Evolutionary conservation across 92 coral and sea anemone genomes (phyloP).

Genomic region (Blastomussa wellsi): DNA sequence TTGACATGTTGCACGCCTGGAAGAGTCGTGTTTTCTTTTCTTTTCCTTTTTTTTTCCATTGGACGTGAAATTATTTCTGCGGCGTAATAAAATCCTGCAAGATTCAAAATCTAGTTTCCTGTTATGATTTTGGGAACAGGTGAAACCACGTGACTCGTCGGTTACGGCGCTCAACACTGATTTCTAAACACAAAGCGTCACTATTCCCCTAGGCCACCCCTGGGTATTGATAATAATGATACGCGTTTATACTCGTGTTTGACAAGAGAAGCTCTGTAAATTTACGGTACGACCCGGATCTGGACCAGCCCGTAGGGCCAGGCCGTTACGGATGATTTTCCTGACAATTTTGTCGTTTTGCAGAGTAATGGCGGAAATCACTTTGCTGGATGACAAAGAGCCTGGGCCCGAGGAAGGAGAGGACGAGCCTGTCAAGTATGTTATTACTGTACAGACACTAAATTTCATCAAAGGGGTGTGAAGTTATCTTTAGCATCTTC

Average conservation of each 20-base stretch:
- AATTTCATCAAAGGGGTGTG: neutral
- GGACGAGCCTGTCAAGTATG: constrained; percentile 50
- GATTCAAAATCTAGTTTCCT: neutral
- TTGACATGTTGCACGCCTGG: neutral
- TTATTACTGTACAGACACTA: neutral
- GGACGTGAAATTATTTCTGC: too few species aligned
- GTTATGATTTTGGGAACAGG: neutral
- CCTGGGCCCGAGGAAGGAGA: constrained; percentile 6
- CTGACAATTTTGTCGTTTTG: neutral
- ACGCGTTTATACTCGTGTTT: too few species aligned
- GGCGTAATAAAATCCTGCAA: neutral
- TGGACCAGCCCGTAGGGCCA: neutral
- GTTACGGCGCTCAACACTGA: neutral
- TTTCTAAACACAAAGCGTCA: neutral
- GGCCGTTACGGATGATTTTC: neutral
- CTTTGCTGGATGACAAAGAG: neutral
- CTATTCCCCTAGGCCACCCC: too few species aligned
- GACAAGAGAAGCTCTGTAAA: too few species aligned
- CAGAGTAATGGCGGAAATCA: constrained; percentile 34
- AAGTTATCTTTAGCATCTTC: neutral
- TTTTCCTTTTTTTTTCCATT: neutral
- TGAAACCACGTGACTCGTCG: neutral
- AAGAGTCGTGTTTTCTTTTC: neutral
- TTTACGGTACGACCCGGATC: neutral
- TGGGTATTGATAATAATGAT: too few species aligned